Base-by-base conservation (phyloP, 2,888 invertebrate species). In the Pyrocoelia pectoralis region DNA sequence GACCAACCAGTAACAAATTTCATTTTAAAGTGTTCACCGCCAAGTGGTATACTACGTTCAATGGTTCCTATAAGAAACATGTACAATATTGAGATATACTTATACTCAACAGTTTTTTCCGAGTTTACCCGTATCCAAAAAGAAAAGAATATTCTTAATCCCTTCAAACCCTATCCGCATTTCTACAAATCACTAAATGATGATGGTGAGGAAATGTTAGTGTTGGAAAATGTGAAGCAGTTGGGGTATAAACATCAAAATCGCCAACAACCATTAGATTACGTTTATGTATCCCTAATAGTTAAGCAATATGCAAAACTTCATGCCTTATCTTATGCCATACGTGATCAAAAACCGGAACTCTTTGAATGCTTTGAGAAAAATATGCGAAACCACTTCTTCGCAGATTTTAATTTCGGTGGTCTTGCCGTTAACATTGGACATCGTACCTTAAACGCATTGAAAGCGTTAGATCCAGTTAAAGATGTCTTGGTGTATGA, bases 21-120 rank as follows among this genome's bases (percentile, higher is more conserved):
- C 54, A 74, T 77, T 1, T 61, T 75, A 17, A 78, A 78, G 69
- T 67, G 69, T 9, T 71, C 76, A 0, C 70, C 70, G 4, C 49
- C 48, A 15, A 67, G 59, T 19, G 69, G 69, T 50, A 60, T 56
- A n/a, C 58, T 72, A 3, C 65, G 74, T 6, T 64, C 68, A 15
- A 5, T 65, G 1, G 54, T 70, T 1, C 71, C 73, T 5, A 61
- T 77, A 1, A 60, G 59, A 0, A 24, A 60, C 1, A 58, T 70
- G 1, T 78, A 73, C 60, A 29, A 56, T 5, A 58, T 74, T n/a
- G 78, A 78, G 66, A 67, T 70, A 3, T 70, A 68, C 51, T 28
- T 75, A 8, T 78, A 78, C 63, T 58, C 66, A 12, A 49, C 55
- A 1, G 61, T 78, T 8, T 68, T 77, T 28, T 61, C 70, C 1